A percentile compares a stretch with the other conserved stretches of the same genome.
Conservation (phyloP, 2,797 vertebrate species). For the Anableps anableps region DNA sequence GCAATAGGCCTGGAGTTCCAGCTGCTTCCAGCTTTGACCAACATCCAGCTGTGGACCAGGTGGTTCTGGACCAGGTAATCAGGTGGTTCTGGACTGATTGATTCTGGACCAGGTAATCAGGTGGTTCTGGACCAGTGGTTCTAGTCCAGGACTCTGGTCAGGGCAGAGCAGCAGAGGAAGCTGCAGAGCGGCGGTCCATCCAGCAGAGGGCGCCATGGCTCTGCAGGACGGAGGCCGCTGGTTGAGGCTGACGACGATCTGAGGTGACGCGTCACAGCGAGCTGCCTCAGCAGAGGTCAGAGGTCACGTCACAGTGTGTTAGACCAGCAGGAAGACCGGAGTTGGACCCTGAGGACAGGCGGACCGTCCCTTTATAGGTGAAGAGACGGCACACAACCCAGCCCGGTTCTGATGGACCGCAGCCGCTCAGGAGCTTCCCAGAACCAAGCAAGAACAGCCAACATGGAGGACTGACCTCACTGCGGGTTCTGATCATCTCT, state of each 20-base stretch:
- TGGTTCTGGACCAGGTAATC: too few relatives aligned
- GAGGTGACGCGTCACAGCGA: slow-evolving; percentile 6
- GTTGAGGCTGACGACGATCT: slow-evolving; percentile 15
- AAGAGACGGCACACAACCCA: too few relatives aligned
- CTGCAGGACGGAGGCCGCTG: not conserved
- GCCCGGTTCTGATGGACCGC: too few relatives aligned
- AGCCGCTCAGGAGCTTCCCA: too few relatives aligned
- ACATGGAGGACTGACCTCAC: too few relatives aligned
- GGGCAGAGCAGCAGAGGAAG: not conserved
- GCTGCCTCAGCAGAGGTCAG: slow-evolving; percentile 47
- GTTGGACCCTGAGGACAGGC: not conserved
- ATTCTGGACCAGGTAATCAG: not conserved
- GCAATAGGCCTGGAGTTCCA: too few relatives aligned
- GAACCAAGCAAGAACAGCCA: too few relatives aligned
- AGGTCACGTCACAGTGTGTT: slow-evolving; percentile 31
- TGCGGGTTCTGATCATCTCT: too few relatives aligned
- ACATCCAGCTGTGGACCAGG: too few relatives aligned
- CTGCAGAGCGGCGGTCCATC: not conserved
- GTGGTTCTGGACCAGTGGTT: not conserved
- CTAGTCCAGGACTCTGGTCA: not conserved
- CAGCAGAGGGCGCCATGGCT: not conserved
- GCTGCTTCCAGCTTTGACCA: too few relatives aligned
- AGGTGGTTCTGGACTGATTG: not conserved
- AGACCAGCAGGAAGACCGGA: not conserved
- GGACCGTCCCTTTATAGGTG: not conserved